phyloP scores from a whole-genome alignment of 2,888 invertebrate genomes.

The Sarcophaga subvicina region DNA sequence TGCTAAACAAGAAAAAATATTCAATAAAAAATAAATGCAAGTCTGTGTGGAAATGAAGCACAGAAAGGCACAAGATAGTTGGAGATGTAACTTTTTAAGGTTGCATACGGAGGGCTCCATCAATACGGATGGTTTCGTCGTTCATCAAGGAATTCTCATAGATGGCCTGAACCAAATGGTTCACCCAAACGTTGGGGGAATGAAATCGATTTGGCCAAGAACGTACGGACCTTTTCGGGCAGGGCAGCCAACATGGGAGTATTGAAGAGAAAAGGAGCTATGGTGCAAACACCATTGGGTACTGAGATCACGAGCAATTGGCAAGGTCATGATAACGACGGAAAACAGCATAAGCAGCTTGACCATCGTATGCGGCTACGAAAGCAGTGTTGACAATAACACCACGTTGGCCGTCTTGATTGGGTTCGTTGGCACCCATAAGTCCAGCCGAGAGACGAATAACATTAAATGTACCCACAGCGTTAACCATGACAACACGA shows the following conservation, averaged over 20 bases:
- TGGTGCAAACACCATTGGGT: conserved; percentile 88
- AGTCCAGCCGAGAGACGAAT: conserved; percentile 91
- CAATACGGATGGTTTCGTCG: conserved; percentile 94
- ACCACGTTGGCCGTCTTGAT: conserved; percentile 93
- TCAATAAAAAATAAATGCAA: conserved; percentile 58
- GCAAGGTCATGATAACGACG: conserved; percentile 96
- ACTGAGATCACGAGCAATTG: conserved; percentile 95
- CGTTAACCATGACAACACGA: conserved; percentile 91
- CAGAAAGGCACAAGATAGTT: neutral
- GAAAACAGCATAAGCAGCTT: conserved; percentile 95
- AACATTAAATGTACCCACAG: conserved; percentile 96
- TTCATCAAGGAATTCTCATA: conserved; percentile 95
- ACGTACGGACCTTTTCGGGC: conserved; percentile 91
- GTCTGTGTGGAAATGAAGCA: neutral
- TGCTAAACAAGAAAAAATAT: conserved; percentile 34
- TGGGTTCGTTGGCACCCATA: conserved; percentile 92
- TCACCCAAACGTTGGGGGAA: conserved; percentile 93
- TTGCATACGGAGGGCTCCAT: conserved; percentile 89
- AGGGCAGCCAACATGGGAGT: conserved; percentile 90
- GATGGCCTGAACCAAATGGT: conserved; percentile 89
- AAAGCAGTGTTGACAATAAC: conserved; percentile 98
- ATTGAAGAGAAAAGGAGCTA: conserved; percentile 93
- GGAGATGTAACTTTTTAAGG: conserved; percentile 79
- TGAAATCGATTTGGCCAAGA: conserved; percentile 90
- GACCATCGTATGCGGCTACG: conserved; percentile 97